Conservation (phyloP, 1,140 invertebrate genomes). For the Euschistus heros region DNA sequence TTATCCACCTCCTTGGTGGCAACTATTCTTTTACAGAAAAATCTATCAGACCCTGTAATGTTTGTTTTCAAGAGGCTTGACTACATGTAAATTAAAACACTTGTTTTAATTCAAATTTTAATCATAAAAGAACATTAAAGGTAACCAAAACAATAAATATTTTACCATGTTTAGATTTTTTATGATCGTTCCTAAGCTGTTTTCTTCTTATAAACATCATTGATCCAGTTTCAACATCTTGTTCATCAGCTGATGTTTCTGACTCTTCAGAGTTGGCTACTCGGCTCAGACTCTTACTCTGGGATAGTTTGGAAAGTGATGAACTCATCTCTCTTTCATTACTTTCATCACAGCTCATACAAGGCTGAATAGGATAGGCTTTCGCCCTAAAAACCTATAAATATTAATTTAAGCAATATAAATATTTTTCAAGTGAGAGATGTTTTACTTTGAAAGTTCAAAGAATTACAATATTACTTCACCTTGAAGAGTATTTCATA, state of each 20-base stretch:
- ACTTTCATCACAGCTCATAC: not conserved
- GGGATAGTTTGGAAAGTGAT: slow-evolving; percentile 7
- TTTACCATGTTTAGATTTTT: slow-evolving; percentile 21
- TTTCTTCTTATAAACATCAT: slow-evolving; percentile 43
- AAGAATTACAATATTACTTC: slow-evolving; percentile 15
- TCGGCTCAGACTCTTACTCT: slow-evolving; percentile 14
- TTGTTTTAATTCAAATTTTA: too few species aligned
- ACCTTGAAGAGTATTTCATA: slow-evolving; percentile 64
- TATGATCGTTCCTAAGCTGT: slow-evolving; percentile 32
- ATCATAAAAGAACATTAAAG: too few species aligned
- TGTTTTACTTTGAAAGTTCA: too few species aligned
- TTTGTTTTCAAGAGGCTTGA: too few species aligned
- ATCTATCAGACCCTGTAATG: too few species aligned
- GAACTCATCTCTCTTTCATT: not conserved
- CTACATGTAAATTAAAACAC: too few species aligned
- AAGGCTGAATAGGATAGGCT: slow-evolving; percentile 47
- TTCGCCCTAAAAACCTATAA: slow-evolving; percentile 43
- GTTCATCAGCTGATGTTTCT: slow-evolving; percentile 50
- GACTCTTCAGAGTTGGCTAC: slow-evolving; percentile 37
- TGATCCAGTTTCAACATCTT: slow-evolving; percentile 44
- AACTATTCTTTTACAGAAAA: too few species aligned
- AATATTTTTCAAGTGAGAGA: too few species aligned
- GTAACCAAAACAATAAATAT: slow-evolving; percentile 6
- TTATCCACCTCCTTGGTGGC: too few species aligned
- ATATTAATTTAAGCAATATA: slow-evolving; percentile 15